phyloP scores from a whole-genome alignment of 1,140 invertebrate genomes.

The Formica exsecta region DNA sequence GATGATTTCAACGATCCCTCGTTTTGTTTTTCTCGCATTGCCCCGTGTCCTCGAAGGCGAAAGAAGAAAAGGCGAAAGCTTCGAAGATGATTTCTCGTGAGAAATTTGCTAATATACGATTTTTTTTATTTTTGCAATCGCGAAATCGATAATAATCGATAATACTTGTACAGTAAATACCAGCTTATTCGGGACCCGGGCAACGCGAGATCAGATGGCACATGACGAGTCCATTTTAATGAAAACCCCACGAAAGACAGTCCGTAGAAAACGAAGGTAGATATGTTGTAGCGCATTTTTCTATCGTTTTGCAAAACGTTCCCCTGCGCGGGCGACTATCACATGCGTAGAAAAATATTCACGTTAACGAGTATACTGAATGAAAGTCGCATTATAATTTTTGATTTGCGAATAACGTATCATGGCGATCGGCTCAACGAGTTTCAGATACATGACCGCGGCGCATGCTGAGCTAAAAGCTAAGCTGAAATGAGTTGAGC shows the following conservation, averaged over 20 bases:
- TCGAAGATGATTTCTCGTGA: constrained; percentile 11
- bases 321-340: neutral
- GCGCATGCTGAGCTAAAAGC: neutral
- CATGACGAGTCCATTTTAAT: neutral
- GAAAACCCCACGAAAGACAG: constrained; percentile 20
- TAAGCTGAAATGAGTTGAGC: neutral
- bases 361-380: constrained; percentile 63
- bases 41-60: constrained; percentile 4
- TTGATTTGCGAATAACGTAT: constrained; percentile 50
- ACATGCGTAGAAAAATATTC: constrained; percentile 31
- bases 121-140: constrained; percentile 69
- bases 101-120: constrained; percentile 37
- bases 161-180: constrained; percentile 50
- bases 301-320: constrained; percentile 60
- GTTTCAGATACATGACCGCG: constrained; percentile 23
- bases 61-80: neutral
- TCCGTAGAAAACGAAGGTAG: constrained; percentile 46
- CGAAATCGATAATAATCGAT: neutral
- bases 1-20: constrained; percentile 34
- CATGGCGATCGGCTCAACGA: constrained; percentile 38
- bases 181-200: constrained; percentile 6
- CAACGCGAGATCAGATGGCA: constrained; percentile 39
- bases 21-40: constrained; percentile 49
- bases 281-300: constrained; percentile 68
- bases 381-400: constrained; percentile 59